These are phyloP conservation scores for Threskiornis aethiopicus DNA, from an alignment of 2,797 vertebrate genomes.

Conservation along the genomic window DNA sequence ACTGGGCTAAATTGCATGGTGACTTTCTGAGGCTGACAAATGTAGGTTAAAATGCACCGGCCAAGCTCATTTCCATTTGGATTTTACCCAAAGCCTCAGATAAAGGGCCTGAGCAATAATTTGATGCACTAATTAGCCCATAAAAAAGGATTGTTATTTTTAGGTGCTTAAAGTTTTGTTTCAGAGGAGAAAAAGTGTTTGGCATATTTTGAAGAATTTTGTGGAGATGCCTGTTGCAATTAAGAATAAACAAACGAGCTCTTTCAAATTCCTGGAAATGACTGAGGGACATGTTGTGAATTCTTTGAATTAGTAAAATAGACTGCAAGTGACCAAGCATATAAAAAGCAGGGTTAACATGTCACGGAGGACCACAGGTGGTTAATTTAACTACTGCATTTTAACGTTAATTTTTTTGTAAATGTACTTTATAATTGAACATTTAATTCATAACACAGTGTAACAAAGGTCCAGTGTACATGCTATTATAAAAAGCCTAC, in stretches of 20 bases:
- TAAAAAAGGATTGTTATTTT: constrained; percentile 1
- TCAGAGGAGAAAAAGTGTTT: neutral
- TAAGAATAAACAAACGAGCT: neutral
- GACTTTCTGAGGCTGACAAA: constrained; percentile 50
- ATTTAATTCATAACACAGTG: neutral
- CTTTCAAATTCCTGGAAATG: constrained; percentile 48
- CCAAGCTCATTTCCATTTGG: constrained; percentile 67
- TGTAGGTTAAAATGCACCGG: constrained; percentile 54
- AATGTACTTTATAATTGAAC: neutral
- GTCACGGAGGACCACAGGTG: neutral
- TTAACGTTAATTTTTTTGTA: neutral
- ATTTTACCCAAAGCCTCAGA: constrained; percentile 47
- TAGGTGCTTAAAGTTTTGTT: neutral
- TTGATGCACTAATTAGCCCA: constrained; percentile 40
- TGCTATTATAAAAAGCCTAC: neutral
- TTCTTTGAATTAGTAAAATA: constrained; percentile 43
- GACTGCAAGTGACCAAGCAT: neutral
- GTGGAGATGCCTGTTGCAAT: neutral
- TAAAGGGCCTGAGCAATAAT: constrained; percentile 32
- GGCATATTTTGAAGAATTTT: constrained; percentile 5
- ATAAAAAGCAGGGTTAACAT: neutral
- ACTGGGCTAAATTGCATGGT: constrained; percentile 35
- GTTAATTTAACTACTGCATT: neutral
- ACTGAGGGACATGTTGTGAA: neutral
- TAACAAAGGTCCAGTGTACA: neutral